phyloP scores from a whole-genome alignment of 2,797 vertebrate genomes.

The Momotus momota region DNA sequence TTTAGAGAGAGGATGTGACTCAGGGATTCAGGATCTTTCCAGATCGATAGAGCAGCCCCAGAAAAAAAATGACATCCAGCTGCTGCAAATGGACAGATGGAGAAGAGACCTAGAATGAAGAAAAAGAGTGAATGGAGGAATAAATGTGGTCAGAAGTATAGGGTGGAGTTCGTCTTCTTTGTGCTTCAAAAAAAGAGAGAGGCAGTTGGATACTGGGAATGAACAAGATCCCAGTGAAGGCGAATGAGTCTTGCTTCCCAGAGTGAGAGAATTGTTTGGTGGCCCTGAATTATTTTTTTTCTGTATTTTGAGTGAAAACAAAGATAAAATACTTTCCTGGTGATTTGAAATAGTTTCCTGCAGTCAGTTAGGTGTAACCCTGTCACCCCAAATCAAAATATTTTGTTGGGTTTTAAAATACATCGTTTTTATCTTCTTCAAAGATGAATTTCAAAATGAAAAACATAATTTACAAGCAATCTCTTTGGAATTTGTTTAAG shows the following conservation, averaged over 20 bases:
- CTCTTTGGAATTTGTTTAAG: background rate
- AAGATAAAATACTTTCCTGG: background rate
- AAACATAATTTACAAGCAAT: background rate
- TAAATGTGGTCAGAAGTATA: background rate
- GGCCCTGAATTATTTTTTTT: background rate
- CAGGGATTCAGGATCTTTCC: slow-evolving; percentile 1
- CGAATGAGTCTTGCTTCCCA: background rate
- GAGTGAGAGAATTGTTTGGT: background rate
- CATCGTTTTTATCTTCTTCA: background rate
- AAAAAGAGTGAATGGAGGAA: background rate
- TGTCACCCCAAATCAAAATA: background rate
- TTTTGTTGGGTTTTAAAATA: background rate
- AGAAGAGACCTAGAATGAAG: background rate
- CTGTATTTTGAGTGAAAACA: background rate
- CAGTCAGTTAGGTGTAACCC: background rate
- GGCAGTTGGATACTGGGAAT: background rate
- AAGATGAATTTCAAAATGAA: background rate
- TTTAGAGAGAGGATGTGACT: slow-evolving; percentile 43
- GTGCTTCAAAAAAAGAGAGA: background rate
- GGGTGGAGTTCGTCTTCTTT: background rate
- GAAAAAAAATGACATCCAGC: slow-evolving; percentile 27
- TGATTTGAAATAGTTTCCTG: background rate
- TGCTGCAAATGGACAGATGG: background rate
- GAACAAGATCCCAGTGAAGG: background rate
- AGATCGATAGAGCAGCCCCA: slow-evolving; percentile 6